These are phyloP conservation scores for Drosophila nigromelanica DNA, from an alignment of 1,140 invertebrate species.

Conservation along the genomic window DNA sequence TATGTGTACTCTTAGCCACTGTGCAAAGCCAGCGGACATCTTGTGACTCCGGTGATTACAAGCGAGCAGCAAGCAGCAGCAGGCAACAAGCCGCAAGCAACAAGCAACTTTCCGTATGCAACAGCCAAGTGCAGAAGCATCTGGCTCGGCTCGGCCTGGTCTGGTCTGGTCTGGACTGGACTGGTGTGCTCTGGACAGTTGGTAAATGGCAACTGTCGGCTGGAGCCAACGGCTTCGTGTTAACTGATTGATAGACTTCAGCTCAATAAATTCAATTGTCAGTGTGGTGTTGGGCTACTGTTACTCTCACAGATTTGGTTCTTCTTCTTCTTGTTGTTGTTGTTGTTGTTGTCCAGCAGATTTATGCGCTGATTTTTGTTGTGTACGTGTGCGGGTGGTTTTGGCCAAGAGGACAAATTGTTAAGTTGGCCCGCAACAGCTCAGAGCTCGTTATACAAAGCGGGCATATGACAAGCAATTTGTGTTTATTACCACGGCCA, in stretches of 20 bases:
- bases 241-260: slow-evolving; percentile 76
- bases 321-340: too few species aligned
- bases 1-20: slow-evolving; percentile 14
- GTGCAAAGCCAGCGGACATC: slow-evolving; percentile 33
- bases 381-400: slow-evolving; percentile 15
- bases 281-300: slow-evolving; percentile 42
- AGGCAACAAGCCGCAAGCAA: slow-evolving; percentile 8
- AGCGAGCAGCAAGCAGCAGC: background rate
- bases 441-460: slow-evolving; percentile 67
- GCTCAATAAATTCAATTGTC: slow-evolving; percentile 79
- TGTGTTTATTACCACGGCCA: slow-evolving; percentile 76
- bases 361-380: slow-evolving; percentile 46
- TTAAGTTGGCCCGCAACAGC: slow-evolving; percentile 48
- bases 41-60: slow-evolving; percentile 58
- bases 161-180: background rate
- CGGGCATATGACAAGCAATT: slow-evolving; percentile 78
- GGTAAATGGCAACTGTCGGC: slow-evolving; percentile 46
- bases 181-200: slow-evolving; percentile 13
- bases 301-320: slow-evolving; percentile 5
- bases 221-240: slow-evolving; percentile 56
- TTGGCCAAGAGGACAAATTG: slow-evolving; percentile 62
- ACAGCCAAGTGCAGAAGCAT: slow-evolving; percentile 30
- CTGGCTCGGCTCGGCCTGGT: background rate
- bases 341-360: slow-evolving; percentile 36
- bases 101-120: slow-evolving; percentile 24